phyloP scores from a whole-genome alignment of 2,113 vertebrate genomes.

The Spheniscus mendiculus region DNA sequence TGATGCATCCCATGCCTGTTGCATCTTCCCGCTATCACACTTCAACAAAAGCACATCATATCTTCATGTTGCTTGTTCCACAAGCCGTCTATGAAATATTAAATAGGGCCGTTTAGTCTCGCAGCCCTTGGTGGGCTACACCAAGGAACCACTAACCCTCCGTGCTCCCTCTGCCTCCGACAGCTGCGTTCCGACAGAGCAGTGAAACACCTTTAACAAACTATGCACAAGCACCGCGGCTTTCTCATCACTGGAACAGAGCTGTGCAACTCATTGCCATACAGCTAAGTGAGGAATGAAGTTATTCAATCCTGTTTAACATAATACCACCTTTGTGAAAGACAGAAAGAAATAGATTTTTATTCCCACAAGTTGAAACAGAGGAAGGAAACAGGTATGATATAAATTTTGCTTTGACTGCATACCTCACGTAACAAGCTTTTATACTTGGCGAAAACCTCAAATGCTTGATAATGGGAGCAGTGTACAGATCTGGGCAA shows the following conservation, averaged over 20 bases:
- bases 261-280: accelerated
- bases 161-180: neutral
- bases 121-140: neutral
- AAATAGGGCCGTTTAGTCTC: neutral
- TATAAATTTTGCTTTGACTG: neutral
- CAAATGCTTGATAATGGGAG: neutral
- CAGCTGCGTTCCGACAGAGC: neutral
- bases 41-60: neutral
- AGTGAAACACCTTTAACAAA: accelerated
- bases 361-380: neutral
- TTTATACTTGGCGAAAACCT: neutral
- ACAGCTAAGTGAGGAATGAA: neutral
- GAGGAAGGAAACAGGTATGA: neutral
- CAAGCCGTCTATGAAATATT: neutral
- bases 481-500: neutral
- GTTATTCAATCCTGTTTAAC: neutral
- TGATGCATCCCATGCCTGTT: neutral
- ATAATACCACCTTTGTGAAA: neutral
- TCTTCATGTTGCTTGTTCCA: neutral
- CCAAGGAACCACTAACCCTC: neutral
- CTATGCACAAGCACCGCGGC: accelerated
- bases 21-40: neutral
- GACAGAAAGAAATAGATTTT: neutral
- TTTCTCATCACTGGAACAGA: accelerated
- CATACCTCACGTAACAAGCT: neutral